Conservation (phyloP, 1,140 invertebrate genomes). For the Drosophila hydei region DNA sequence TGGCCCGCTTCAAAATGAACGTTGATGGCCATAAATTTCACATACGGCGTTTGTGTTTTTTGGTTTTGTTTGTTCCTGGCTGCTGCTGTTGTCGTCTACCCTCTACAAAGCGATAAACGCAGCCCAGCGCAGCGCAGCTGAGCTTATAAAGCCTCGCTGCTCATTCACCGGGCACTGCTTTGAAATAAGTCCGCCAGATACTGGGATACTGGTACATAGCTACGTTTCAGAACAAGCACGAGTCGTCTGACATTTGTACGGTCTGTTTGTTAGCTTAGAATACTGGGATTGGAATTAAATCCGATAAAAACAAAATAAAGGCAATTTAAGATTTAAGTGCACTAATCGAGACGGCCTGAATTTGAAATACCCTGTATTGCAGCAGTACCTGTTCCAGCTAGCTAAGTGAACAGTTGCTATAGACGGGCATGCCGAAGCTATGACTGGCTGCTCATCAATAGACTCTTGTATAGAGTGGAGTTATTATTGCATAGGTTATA, state of each 20-base stretch:
- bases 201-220: constrained; percentile 51
- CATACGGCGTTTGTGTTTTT: constrained; percentile 47
- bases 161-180: constrained; percentile 67
- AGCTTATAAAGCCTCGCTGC: constrained; percentile 38
- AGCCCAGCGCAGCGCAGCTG: background rate
- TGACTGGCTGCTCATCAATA: too few relatives aligned
- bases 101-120: constrained; percentile 75
- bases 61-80: constrained; percentile 36
- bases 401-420: background rate
- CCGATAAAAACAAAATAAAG: background rate
- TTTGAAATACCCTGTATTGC: background rate
- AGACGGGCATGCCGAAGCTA: too few relatives aligned
- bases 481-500: too few relatives aligned
- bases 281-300: constrained; percentile 15
- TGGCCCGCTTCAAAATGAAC: constrained; percentile 76
- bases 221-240: constrained; percentile 51
- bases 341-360: background rate
- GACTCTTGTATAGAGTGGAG: too few relatives aligned
- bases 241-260: constrained; percentile 11
- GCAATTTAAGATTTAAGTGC: constrained; percentile 7
- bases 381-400: too few relatives aligned
- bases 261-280: constrained; percentile 10
- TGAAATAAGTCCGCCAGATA: constrained; percentile 74
- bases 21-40: constrained; percentile 81
- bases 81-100: constrained; percentile 34